Base-by-base conservation (phyloP, 2,888 invertebrate genomes). In the Troides helena region DNA sequence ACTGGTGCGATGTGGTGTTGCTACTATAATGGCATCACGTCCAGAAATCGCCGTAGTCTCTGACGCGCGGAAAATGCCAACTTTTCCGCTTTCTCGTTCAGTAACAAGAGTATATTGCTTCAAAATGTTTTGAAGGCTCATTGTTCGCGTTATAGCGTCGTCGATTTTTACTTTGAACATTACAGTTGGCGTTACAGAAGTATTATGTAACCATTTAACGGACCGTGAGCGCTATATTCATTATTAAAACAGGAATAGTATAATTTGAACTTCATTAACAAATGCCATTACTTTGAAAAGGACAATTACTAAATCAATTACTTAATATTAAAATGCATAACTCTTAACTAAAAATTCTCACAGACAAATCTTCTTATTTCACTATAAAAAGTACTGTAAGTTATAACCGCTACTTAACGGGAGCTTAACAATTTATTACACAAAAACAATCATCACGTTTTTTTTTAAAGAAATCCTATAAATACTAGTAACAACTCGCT, bases 11-110 rank as follows among this genome's bases (percentile, higher is more conserved):
- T 17, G 25, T 67, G 67, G 67, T 59, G 23, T 57, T 43, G 21
- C 60, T 67, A 67, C 39, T 50, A 60, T 80, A 80, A 82, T 81
- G 78, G 76, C 78, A 78, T 85, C 85, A 87, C 87, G 85, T 85
- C 79, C 74, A 70, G 59, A 66, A 70, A 72, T 67, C 74, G 75
- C 67, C 72, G 65, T 70, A 76, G 69, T 76, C 77, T 75, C 75
- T 74, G 73, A 75, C 80, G 76, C 77, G 79, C 77, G 76, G 78
- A 78, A 79, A 67, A 67, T 67, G 53, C 59, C 73, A 73, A 75
- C 78, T 80, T 83, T 85, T 84, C 82, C 84, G 84, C 84, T 87
- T 86, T 87, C 85, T 79, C 80, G 75, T 74, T 75, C 74, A 74
- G 70, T 75, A 67, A 72, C 74, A 74, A 72, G 72, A 71, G 69